Base-by-base conservation (phyloP, 2,113 vertebrate genomes). In the Xenopus laevis region DNA sequence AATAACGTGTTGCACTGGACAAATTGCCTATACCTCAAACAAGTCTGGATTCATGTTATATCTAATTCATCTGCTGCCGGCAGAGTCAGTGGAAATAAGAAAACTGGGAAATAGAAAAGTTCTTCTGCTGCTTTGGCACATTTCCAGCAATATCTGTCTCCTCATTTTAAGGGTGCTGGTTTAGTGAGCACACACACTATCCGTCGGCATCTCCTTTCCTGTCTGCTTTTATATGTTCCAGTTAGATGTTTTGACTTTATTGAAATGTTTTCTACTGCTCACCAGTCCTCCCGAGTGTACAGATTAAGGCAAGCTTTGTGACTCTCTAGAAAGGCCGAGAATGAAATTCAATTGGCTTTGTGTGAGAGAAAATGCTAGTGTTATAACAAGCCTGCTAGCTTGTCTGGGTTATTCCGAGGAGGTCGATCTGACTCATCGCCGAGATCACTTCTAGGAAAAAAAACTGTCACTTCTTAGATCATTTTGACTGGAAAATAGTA, bases 391-490 rank as follows among this genome's bases (percentile, higher is more conserved):
- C 6, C 13, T 61, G 44, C 23, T 68, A 21, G 53, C 65, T 50
- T 74, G 65, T 67, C 64, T 59, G 40, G 15, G 65, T 47, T 74
- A 55, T 59, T 74, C 55, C 53, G 45, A 62, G 16, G 53, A 68
- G 45, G 45, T 40, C 61, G 23, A 62, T 61, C 27, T 68, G 65
- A 75, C 45, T 75, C 58, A 75, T 75, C 65, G 27, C 44, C 52
- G 4, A 21, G 57, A 68, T 75, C 45, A 68, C 45, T 75, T 68
- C 50, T 65, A 62, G 65, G 72, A 74, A 40, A 40, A n/a, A 75
- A 45, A 57, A 27, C 68, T 61, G 72, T 62, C 72, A 53, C 58
- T 75, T 68, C 55, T 75, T 23, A 75, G 57, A 75, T 62, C 44
- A 53, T 16, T 62, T 65, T 68, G 72, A 45, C 57, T 53, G 65